Percentiles rank a stretch among this genome's conserved stretches.
These are phyloP conservation scores for Phengaris arion DNA, from an alignment of 2,888 invertebrate genomes.

Conservation along the genomic window DNA sequence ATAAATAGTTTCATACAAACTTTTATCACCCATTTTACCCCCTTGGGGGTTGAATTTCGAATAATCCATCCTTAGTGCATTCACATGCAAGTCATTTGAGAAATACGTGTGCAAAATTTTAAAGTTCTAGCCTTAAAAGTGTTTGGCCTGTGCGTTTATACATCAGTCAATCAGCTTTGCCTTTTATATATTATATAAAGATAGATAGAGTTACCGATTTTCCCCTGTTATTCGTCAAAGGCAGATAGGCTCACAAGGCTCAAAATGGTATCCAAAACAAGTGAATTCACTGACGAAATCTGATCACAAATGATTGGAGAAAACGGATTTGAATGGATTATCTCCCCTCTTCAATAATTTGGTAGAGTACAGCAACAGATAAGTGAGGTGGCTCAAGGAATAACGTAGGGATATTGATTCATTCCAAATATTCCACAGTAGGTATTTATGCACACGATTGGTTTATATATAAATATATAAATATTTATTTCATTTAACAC, in stretches of 20 bases:
- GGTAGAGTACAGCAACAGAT: constrained; percentile 6
- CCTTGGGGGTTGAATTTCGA: too few relatives aligned
- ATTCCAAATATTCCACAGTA: background rate
- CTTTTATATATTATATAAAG: too few relatives aligned
- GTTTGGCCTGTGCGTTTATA: too few relatives aligned
- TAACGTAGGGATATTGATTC: background rate
- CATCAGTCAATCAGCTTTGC: too few relatives aligned
- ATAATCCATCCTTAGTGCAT: too few relatives aligned
- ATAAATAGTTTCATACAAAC: too few relatives aligned
- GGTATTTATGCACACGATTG: background rate
- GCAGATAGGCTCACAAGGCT: background rate
- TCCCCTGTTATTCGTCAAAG: background rate
- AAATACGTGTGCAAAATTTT: too few relatives aligned
- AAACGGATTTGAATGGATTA: constrained; percentile 20
- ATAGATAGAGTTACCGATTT: too few relatives aligned
- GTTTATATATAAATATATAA: background rate
- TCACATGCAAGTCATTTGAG: too few relatives aligned
- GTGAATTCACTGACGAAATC: background rate
- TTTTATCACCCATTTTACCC: too few relatives aligned
- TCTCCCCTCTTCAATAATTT: constrained; percentile 13
- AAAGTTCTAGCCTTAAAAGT: too few relatives aligned
- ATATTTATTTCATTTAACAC: too few relatives aligned
- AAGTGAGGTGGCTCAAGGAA: background rate
- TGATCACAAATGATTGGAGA: constrained; percentile 15
- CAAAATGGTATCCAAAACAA: background rate